These are phyloP conservation scores for Aplysia californica DNA, from an alignment of 1,140 invertebrate genomes.

Conservation along the genomic window DNA sequence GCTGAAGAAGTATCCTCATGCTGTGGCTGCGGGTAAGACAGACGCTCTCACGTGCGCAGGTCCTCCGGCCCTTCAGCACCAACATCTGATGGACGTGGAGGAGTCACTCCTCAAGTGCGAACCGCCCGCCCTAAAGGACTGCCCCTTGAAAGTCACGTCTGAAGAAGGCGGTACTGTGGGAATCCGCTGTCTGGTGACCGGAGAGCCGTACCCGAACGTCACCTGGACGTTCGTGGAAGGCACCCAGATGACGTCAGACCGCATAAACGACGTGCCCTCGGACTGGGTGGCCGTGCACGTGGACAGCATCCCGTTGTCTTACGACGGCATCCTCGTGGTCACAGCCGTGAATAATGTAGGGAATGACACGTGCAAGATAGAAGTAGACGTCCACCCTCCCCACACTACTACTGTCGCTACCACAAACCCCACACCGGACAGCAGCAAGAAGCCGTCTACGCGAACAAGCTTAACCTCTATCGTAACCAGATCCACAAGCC, in stretches of 20 bases:
- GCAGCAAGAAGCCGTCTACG: no score
- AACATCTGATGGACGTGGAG: constrained; percentile 15
- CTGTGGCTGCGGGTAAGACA: neutral
- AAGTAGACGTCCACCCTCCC: no score
- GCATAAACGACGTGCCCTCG: no score
- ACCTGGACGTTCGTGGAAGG: constrained; percentile 25
- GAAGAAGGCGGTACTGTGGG: neutral
- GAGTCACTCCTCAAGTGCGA: constrained; percentile 15
- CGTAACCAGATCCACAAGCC: no score
- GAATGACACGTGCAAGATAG: no score
- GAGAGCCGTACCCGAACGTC: constrained; percentile 24
- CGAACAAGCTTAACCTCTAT: no score
- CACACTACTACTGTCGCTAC: no score
- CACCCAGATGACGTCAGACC: neutral
- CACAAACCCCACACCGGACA: no score
- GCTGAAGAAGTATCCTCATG: constrained; percentile 25
- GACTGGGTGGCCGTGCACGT: no score
- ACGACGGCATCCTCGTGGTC: no score
- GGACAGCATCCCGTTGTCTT: no score
- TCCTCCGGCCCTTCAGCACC: constrained; percentile 12
- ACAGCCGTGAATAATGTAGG: no score
- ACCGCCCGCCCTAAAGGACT: constrained; percentile 7
- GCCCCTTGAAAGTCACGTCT: neutral
- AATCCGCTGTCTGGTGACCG: constrained; percentile 10
- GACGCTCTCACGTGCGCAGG: constrained; percentile 11